phyloP scores from a whole-genome alignment of 2,888 invertebrate genomes.

The Amphiduros pacificus region DNA sequence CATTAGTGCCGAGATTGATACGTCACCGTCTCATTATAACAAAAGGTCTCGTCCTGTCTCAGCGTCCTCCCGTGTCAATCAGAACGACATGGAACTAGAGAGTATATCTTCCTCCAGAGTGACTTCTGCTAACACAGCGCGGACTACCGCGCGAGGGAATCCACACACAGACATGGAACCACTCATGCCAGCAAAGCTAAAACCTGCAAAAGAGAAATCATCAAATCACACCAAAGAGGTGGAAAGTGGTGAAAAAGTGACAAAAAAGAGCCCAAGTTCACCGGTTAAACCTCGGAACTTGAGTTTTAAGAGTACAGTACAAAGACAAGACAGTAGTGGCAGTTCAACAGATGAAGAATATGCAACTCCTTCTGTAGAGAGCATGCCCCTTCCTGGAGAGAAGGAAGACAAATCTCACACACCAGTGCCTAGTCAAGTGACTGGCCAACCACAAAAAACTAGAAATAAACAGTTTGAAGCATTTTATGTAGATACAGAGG shows the following conservation, averaged over 20 bases:
- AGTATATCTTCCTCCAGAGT: constrained; percentile 8
- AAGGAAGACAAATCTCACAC: background rate
- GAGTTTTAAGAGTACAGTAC: too few relatives aligned
- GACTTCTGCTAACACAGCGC: background rate
- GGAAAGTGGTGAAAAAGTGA: constrained; percentile 65
- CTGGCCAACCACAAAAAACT: background rate
- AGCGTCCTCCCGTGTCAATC: too few relatives aligned
- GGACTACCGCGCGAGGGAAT: background rate
- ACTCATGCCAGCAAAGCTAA: constrained; percentile 65
- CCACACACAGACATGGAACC: constrained; percentile 61
- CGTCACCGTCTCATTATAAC: too few relatives aligned
- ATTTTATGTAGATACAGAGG: constrained; percentile 20
- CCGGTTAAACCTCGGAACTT: constrained; percentile 11
- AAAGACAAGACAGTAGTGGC: too few relatives aligned
- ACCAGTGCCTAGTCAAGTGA: background rate
- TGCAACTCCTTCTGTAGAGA: constrained; percentile 31
- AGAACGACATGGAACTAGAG: constrained; percentile 8
- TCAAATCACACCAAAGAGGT: constrained; percentile 71
- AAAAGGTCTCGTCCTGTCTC: too few relatives aligned
- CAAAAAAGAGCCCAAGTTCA: constrained; percentile 8
- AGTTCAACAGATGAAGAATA: constrained; percentile 31
- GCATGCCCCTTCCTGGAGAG: constrained; percentile 16
- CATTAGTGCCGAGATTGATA: constrained; percentile 8
- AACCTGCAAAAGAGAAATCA: constrained; percentile 69
- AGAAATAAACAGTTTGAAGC: constrained; percentile 17